Evolutionary conservation across 2,113 vertebrate species (phyloP), one percentile per base, ranked within the genome.

Genomic region (rabbit (Oryctolagus cuniculus)): DNA sequence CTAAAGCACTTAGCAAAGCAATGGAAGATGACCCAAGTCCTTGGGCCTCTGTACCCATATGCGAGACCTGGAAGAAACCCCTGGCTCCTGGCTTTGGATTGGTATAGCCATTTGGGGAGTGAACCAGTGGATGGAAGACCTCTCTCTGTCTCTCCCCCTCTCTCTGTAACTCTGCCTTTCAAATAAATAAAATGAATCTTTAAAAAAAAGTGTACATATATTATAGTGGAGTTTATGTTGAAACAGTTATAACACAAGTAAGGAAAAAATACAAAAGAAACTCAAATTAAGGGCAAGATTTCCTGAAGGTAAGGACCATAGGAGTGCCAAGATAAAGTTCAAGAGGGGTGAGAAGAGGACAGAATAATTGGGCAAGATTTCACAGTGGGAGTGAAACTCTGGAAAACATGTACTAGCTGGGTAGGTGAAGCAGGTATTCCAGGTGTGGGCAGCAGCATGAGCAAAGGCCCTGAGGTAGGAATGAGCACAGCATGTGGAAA

Each of bases 371-470:
- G 73, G 31, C 49, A 25, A 0, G 92, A 61, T 29, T 61, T 97
- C 61, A 27, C 44, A 1, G 31, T 0, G 0, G 94, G 22, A 22
- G 77, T 1, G 1, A 77, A 67, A 29, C 82, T 73, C 67, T 72
- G 94, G 10, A 95, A 51, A 22, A 95, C 66, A 0, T 8, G 61
- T 2, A 94, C 67, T 22, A 72, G 38, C 2, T 85, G 96, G 27
- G 87, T 38, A 15, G 96, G 78, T 0, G 96, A 72, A 21, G 66
- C 22, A 31, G 87, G 86, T 10, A 24, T 5, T 51, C 89, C 86
- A 1, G 96, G 53, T 2, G 89, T 0, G 10, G 93, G 93, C 38
- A 96, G 87, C 67, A 97, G 92, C 89, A 97, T 53, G 27, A 97
- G 72, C 89, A 94, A 0, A 12, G 95, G 90, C 78, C 94, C 78